Percentiles rank a stretch among this genome's conserved stretches.
Conservation (phyloP, 1,140 invertebrate genomes). For the Drosophila seguyi region DNA sequence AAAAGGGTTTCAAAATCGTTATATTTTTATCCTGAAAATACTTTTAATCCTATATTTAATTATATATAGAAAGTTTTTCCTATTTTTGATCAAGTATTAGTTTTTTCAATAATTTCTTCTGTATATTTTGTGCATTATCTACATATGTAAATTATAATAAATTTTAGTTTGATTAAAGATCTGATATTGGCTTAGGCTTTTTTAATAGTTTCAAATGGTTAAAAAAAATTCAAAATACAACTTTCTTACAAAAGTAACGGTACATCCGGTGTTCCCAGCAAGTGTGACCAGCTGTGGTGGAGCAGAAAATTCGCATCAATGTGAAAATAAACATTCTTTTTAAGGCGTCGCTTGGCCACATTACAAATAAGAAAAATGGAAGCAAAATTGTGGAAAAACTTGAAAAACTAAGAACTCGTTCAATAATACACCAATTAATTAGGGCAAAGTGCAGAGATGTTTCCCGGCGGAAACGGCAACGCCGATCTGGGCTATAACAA, state of each 20-base stretch:
- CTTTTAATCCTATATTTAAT: too few species aligned
- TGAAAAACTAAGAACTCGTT: conserved; percentile 14
- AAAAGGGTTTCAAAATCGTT: background rate
- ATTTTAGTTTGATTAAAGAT: too few species aligned
- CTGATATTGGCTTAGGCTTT: too few species aligned
- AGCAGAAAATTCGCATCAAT: background rate
- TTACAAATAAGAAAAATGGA: conserved; percentile 4
- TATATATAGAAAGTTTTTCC: too few species aligned
- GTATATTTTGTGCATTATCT: too few species aligned
- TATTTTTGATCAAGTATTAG: too few species aligned
- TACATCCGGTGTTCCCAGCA: background rate
- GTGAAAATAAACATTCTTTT: background rate
- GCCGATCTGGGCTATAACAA: conserved; percentile 84
- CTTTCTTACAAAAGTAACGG: background rate
- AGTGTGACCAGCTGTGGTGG: background rate
- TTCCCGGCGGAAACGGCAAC: conserved; percentile 68
- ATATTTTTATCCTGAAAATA: too few species aligned
- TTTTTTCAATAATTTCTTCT: too few species aligned
- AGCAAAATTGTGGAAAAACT: conserved; percentile 47
- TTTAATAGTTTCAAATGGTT: too few species aligned
- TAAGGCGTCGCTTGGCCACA: background rate
- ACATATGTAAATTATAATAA: too few species aligned
- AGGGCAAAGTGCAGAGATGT: conserved; percentile 47
- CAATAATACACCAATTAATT: background rate
- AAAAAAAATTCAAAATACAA: too few species aligned